Percentiles rank a stretch among this genome's conserved stretches.
Conservation (phyloP, 1,140 invertebrate species). For the Drosophila nigromelanica region DNA sequence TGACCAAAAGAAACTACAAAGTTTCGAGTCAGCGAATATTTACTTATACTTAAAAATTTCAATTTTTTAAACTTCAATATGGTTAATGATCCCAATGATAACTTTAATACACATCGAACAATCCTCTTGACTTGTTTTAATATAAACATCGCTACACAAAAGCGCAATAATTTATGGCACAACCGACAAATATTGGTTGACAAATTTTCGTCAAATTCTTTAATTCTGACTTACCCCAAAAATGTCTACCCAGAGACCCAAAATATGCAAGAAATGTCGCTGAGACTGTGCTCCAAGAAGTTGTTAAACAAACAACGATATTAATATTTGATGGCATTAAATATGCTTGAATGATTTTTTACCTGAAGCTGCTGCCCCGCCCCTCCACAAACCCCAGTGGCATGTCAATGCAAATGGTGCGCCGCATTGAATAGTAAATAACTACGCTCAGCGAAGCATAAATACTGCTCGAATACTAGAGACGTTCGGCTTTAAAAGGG, state of each 20-base stretch:
- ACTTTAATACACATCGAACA: background rate
- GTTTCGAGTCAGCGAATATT: no score
- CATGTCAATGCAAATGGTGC: conserved; percentile 52
- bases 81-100: background rate
- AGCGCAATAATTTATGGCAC: conserved; percentile 24
- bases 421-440: conserved; percentile 57
- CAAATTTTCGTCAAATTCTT: conserved; percentile 33
- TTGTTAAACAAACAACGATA: conserved; percentile 50
- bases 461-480: conserved; percentile 34
- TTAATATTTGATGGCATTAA: conserved; percentile 67
- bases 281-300: conserved; percentile 24
- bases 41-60: no score
- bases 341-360: conserved; percentile 64
- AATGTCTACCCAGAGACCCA: conserved; percentile 28
- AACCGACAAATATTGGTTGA: conserved; percentile 11
- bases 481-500: background rate
- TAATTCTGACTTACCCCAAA: conserved; percentile 3
- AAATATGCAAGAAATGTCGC: conserved; percentile 51
- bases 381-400: background rate
- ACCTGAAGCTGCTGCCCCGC: conserved; percentile 17
- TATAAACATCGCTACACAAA: background rate
- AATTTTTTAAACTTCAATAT: no score
- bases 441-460: conserved; percentile 40
- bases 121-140: background rate
- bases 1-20: background rate